Base-by-base conservation (phyloP, 2,888 invertebrate genomes). In the Galeruca laticollis region DNA sequence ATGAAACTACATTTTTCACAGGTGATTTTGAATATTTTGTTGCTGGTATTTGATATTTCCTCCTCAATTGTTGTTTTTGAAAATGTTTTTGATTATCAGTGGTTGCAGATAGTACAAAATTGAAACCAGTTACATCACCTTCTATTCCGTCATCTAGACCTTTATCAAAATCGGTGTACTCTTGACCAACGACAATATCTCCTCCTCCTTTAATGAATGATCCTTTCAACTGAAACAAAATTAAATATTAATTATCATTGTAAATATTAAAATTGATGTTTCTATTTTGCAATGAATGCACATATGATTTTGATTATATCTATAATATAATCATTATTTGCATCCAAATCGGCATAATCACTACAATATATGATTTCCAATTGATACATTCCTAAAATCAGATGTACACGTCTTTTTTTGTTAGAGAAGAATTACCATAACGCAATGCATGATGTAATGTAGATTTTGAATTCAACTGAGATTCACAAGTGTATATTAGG, bases 141-240 rank as follows among this genome's bases (percentile, higher is more conserved):
- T 92, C 91, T 71, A 92, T 87, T 9, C 92, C 92, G 71, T 89
- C 91, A 71, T 90, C 88, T 40, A 87, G 82, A 49, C 91, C 89
- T 80, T 87, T 89, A 86, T 92, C 90, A 77, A 88, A 88, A 77
- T 89, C 88, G n/a, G 90, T 88, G 75, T 89, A 90, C 76, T 92
- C 92, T 82, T 92, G 92, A 20, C 92, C 92, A n/a, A 92, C 85
- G 9, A 91, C 90, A 6, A 92, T 83, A 77, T 91, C 91, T 9
- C 92, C 92, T 3, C 88, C 87, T 26, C 86, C 86, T 6, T 90
- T 89, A 68, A 92, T 85, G 57, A 87, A 83, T 61, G 87, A 85
- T 1, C 88, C 88, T 51, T 83, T 79, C 56, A 90, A 84, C 92
- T 92, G 86, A 63, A 88, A 66, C 6, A 35, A 10, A 35, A 51